phyloP scores from a whole-genome alignment of 2,797 vertebrate genomes.

The Ctenopoma kingsleyae region DNA sequence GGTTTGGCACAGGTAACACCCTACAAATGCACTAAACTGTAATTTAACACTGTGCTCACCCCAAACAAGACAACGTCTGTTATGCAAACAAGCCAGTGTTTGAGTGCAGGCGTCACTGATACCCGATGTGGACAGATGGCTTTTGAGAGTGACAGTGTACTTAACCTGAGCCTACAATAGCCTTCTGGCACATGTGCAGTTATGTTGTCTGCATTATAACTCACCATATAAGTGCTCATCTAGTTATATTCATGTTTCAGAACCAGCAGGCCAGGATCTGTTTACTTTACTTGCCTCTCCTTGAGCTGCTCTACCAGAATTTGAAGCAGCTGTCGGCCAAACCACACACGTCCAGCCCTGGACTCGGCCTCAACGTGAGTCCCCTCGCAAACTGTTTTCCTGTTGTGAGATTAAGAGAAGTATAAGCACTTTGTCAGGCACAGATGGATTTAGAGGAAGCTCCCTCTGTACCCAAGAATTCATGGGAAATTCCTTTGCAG shows the following conservation, averaged over 20 bases:
- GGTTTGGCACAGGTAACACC: neutral
- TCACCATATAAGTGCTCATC: neutral
- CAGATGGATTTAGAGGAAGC: too few species aligned
- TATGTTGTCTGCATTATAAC: neutral
- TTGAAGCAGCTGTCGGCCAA: slow-evolving; percentile 87
- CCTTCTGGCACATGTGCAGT: neutral
- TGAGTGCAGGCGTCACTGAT: neutral
- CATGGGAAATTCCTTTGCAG: too few species aligned
- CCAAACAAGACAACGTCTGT: slow-evolving; percentile 21
- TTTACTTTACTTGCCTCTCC: slow-evolving; percentile 92
- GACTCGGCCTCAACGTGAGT: slow-evolving; percentile 74
- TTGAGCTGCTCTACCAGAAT: slow-evolving; percentile 94
- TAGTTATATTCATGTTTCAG: slow-evolving; percentile 71
- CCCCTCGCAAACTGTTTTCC: neutral
- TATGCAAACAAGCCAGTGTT: slow-evolving; percentile 56
- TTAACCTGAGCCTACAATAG: neutral
- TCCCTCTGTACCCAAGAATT: too few species aligned
- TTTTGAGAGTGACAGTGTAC: neutral
- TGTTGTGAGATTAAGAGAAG: neutral
- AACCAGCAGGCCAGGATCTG: slow-evolving; percentile 96
- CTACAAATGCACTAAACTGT: neutral
- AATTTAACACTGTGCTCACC: neutral
- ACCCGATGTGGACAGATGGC: neutral
- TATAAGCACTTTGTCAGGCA: too few species aligned
- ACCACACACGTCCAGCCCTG: slow-evolving; percentile 61